Base-by-base conservation (phyloP, 23 tunicate species). In the Aplidium turbinatum region DNA sequence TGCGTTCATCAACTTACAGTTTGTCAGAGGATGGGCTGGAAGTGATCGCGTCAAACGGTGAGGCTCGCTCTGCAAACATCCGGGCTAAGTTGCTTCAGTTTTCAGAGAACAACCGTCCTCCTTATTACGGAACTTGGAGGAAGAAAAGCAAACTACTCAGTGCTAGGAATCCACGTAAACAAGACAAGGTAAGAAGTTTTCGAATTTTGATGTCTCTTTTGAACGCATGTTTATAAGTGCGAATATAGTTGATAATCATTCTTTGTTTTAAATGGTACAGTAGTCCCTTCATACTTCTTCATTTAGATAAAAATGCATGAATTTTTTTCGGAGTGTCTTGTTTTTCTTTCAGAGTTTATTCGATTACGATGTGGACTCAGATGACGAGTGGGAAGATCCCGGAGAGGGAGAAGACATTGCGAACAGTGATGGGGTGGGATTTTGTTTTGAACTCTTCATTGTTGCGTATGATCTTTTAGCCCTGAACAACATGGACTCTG, bases 381-480 rank as follows among this genome's bases (percentile, higher is more conserved):
- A 91, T 24, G 97, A 84, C 38, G 97, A 91, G 32, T 91, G 97
- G 97, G 97, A 91, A 36, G 97, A 91, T 47, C 86, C 86, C 19
- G 97, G 67, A 20, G 97, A 91, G 13, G 97, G 91, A 22, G 97
- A 91, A 47, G 97, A 91, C 46, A 91, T 91, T 54, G 97, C 73
- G 4, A 84, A 91, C 66, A 84, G 91, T 57, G 97, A 91, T 31
- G 97, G 86, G 74, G 97, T 91, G 36, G 63, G 87, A n/a, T n/a
- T n/a, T n/a, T n/a, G n/a, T n/a, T n/a, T n/a, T n/a, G n/a, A n/a
- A n/a, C n/a, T n/a, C n/a, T n/a, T n/a, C n/a, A n/a, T n/a, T n/a
- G n/a, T n/a, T n/a, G n/a, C n/a, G n/a, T n/a, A n/a, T n/a, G n/a
- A n/a, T n/a, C n/a, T n/a, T n/a, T n/a, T n/a, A n/a, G n/a, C n/a